A percentile compares a stretch with the other conserved stretches of the same genome.
phyloP scores from a whole-genome alignment of 2,888 invertebrate genomes.

The Nipponacmea schrenckii region DNA sequence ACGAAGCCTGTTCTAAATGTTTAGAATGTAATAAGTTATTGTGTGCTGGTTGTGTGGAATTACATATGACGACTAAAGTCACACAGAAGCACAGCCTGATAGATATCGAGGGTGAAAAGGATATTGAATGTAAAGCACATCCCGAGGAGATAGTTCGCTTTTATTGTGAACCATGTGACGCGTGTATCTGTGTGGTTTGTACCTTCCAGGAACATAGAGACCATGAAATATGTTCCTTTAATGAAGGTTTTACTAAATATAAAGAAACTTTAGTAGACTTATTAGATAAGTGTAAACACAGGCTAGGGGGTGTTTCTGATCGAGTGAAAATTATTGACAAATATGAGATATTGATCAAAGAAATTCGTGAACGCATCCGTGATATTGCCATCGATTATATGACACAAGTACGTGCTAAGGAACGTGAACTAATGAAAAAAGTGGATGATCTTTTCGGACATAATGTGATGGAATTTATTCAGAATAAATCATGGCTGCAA shows the following conservation, averaged over 20 bases:
- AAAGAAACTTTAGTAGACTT: conserved; percentile 43
- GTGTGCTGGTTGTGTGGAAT: conserved; percentile 62
- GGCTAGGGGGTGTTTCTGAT: conserved; percentile 47
- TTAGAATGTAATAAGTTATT: conserved; percentile 65
- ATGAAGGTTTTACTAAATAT: conserved; percentile 61
- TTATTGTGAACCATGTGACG: conserved; percentile 66
- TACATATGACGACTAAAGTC: conserved; percentile 64
- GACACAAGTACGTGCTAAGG: conserved; percentile 47
- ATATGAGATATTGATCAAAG: conserved; percentile 59
- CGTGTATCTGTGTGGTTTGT: conserved; percentile 66
- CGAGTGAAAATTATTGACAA: conserved; percentile 57
- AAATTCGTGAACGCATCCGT: conserved; percentile 61
- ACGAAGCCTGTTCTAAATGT: conserved; percentile 63
- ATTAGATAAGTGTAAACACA: conserved; percentile 46
- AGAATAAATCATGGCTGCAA: conserved; percentile 57
- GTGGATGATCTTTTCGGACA: conserved; percentile 58
- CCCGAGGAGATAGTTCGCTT: conserved; percentile 64
- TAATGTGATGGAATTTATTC: conserved; percentile 52
- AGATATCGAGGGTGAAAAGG: conserved; percentile 66
- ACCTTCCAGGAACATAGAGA: conserved; percentile 66
- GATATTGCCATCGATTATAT: conserved; percentile 51
- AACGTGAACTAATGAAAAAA: conserved; percentile 57
- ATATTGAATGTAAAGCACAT: conserved; percentile 64
- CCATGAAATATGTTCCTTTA: conserved; percentile 65
- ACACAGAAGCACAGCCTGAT: conserved; percentile 64